phyloP scores from a whole-genome alignment of 2,113 vertebrate genomes.

The Neodontobutis hainanensis region DNA sequence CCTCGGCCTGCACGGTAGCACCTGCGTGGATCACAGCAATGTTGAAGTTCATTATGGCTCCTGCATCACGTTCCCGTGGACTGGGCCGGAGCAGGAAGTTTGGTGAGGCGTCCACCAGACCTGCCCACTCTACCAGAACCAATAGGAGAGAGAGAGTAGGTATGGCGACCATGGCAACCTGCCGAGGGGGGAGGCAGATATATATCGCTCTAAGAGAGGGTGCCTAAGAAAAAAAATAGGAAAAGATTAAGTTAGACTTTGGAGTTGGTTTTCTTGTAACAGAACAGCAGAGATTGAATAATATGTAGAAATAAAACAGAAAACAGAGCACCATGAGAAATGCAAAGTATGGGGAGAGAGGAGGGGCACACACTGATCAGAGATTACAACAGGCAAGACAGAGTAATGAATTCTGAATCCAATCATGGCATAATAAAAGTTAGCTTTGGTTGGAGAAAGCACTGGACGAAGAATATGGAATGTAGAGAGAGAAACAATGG shows the following conservation, averaged over 20 bases:
- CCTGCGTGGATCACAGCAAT: slow-evolving; percentile 83
- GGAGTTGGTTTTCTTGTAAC: slow-evolving; percentile 42
- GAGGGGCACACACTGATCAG: slow-evolving; percentile 31
- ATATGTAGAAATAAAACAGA: slow-evolving; percentile 39
- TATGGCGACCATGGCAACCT: slow-evolving; percentile 83
- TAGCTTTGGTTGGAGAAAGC: slow-evolving; percentile 52
- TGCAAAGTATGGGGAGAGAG: background rate
- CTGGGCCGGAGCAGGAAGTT: slow-evolving; percentile 82
- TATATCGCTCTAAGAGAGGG: slow-evolving; percentile 75
- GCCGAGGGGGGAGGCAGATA: slow-evolving; percentile 75
- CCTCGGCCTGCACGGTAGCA: slow-evolving; percentile 77
- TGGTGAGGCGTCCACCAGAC: slow-evolving; percentile 75
- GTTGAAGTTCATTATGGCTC: slow-evolving; percentile 81
- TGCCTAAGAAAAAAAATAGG: slow-evolving; percentile 70
- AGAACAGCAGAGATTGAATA: slow-evolving; percentile 41
- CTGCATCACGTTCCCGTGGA: slow-evolving; percentile 79
- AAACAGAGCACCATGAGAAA: slow-evolving; percentile 25
- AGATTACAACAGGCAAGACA: slow-evolving; percentile 37
- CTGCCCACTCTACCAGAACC: slow-evolving; percentile 87
- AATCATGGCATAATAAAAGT: slow-evolving; percentile 63
- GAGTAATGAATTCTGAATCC: slow-evolving; percentile 61
- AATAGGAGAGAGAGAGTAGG: slow-evolving; percentile 85
- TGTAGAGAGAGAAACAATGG: slow-evolving; percentile 24
- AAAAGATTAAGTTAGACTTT: slow-evolving; percentile 50
- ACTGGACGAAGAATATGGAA: slow-evolving; percentile 32